Percentiles rank a stretch among this genome's conserved stretches.
These are phyloP conservation scores for Columba livia DNA, from an alignment of 2,113 vertebrate genomes.

Conservation along the genomic window DNA sequence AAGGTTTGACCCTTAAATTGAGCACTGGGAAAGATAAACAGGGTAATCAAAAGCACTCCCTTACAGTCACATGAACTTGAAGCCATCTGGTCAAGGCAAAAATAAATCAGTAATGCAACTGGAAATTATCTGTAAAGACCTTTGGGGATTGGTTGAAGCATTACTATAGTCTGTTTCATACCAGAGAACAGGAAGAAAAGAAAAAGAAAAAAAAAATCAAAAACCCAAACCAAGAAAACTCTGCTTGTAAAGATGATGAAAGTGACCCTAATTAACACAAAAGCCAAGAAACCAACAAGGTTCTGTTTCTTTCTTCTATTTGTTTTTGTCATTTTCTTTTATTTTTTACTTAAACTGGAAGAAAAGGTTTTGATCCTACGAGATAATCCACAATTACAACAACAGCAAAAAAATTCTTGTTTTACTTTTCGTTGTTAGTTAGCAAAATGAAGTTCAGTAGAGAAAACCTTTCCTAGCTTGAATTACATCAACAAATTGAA, in stretches of 20 bases:
- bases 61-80: constrained; percentile 71
- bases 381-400: not conserved
- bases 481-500: not conserved
- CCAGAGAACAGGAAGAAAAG: constrained; percentile 10
- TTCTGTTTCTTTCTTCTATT: fast-evolving
- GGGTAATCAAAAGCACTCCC: constrained; percentile 73
- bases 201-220: not conserved
- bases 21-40: constrained; percentile 74
- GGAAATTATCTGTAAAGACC: constrained; percentile 70
- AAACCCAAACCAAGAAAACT: fast-evolving
- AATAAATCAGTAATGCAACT: constrained; percentile 76
- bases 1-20: constrained; percentile 77
- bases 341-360: not conserved
- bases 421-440: not conserved
- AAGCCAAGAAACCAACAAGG: not conserved
- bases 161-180: constrained; percentile 37
- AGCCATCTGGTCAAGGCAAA: constrained; percentile 75
- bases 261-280: constrained; percentile 62
- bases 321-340: no score
- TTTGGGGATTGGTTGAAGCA: constrained; percentile 56
- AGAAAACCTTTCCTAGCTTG: not conserved
- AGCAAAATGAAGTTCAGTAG: not conserved
- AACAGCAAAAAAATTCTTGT: not conserved
- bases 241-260: constrained; percentile 34
- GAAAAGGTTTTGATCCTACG: not conserved